Evolutionary conservation across 2,888 invertebrate genomes (phyloP), one percentile per base, ranked within the genome.

Genomic region (Strigamia maritima): DNA sequence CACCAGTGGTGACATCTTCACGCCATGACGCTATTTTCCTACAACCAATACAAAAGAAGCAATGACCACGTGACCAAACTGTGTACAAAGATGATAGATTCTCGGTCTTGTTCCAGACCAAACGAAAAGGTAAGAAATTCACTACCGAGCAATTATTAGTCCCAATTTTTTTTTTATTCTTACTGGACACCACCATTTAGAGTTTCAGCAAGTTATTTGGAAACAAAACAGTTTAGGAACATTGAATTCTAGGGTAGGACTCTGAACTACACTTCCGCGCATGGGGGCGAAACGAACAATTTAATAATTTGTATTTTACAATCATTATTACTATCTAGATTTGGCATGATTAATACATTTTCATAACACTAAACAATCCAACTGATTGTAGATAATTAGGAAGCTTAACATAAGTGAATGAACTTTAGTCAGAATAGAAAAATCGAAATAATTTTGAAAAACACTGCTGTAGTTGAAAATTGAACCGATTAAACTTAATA

Each of bases 61-160:
- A 22, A 19, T 22, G 24, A 75, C 24, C 75, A 75, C 75, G 75
- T 75, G 75, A 75, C 75, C 75, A 75, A 19, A 28, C 28, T 35
- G 35, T 31, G 75, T 35, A 75, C 75, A 26, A 75, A 75, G 75
- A 75, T 75, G 75, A 75, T 75, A 75, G 75, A 75, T 28, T 28
- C 75, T 35, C 75, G 75, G 24, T 75, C 35, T 19, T 75, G 75
- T 35, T 35, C 35, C 75, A 75, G 26, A 75, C 75, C 75, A 28
- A 35, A 75, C 75, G 75, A 35, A 35, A 75, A 75, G 75, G 75
- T 75, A 75, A 75, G 75, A 35, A 75, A 35, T 75, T 16, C 14
- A 75, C 4, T 35, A 19, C 31, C 24, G 10, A 60, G 10, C 10
- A 60, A 19, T 19, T 60, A 10, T 24, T 2, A 1, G 60, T 22